Percentiles rank a stretch among this genome's conserved stretches.
Evolutionary conservation across 2,888 invertebrate species (phyloP).

Genomic region (Baronia brevicornis): DNA sequence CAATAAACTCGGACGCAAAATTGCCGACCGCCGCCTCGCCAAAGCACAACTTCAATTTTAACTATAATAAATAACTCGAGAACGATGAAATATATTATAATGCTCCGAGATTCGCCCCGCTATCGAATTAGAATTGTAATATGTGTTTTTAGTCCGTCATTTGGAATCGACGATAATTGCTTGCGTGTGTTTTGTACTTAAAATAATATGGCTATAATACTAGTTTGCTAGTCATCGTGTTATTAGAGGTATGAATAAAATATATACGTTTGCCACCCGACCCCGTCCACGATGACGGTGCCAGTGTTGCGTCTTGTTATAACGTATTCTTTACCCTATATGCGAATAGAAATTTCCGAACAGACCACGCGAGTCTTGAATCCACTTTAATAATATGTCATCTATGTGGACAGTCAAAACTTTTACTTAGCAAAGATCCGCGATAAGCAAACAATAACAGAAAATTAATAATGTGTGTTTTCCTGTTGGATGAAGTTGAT

Average conservation of each 20-base stretch:
- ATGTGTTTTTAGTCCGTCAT: conserved; percentile 53
- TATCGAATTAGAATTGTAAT: conserved; percentile 50
- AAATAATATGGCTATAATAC: conserved; percentile 45
- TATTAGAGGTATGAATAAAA: conserved; percentile 50
- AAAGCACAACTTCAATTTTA: conserved; percentile 32
- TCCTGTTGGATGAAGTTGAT: too few relatives aligned
- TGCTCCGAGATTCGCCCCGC: conserved; percentile 16
- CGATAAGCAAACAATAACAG: too few relatives aligned
- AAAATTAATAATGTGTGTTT: too few relatives aligned
- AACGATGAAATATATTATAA: conserved; percentile 29
- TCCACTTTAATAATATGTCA: too few relatives aligned
- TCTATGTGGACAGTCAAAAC: too few relatives aligned
- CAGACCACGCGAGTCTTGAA: too few relatives aligned
- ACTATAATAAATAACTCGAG: conserved; percentile 23
- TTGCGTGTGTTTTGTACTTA: conserved; percentile 44
- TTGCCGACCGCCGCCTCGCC: conserved; percentile 7
- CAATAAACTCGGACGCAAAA: conserved; percentile 4
- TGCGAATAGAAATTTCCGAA: too few relatives aligned
- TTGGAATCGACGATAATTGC: conserved; percentile 52
- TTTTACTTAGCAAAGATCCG: too few relatives aligned
- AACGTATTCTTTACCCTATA: too few relatives aligned
- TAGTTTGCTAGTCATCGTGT: conserved; percentile 41
- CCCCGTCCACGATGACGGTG: conserved; percentile 15
- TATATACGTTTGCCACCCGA: conserved; percentile 26
- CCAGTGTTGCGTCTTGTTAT: too few relatives aligned